Evolutionary conservation across 2,888 invertebrate species (phyloP), one percentile per base, ranked within the genome.

Genomic region (Aphidius colemani): DNA sequence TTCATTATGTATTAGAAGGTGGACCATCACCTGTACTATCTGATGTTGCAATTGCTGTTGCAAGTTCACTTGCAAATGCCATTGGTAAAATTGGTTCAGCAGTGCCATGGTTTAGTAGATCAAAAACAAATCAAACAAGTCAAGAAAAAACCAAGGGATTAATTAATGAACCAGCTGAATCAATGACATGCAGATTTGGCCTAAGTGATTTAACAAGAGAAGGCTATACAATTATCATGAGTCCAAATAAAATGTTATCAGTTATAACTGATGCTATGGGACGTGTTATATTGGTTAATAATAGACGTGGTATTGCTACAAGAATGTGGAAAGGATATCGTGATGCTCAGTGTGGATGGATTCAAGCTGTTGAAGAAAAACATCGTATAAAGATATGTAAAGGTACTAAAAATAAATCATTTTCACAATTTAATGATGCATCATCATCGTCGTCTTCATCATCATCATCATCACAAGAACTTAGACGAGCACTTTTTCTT

Each of bases 261-360:
- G 93, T 91, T 0, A 86, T 95, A 50, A 88, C 92, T 0, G 98
- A 98, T 82, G 89, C 89, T 71, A 87, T 94, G 75, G 97, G 97
- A 40, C 87, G 98, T 64, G 92, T 98, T 0, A 88, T 92, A 51
- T 85, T 99, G 11, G 83, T 98, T 44, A 96, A 98, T 82, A 89
- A 93, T 10, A 86, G 86, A 56, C 88, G 88, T 70, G 95, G 96
- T 1, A 86, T 92, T 60, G 89, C 93, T 39, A 83, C 96, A 48
- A 86, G 95, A 59, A 89, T 97, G 77, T 96, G 96, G 88, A 98
- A 98, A 85, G 98, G 98, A 5, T 98, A 96, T 81, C 86, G 98
- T 59, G 95, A 98, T 79, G 97, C 98, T 0, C 94, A 98, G 79
- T 94, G 96, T 79, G 95, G 94, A 3, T 98, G 97, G 88, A 85